These are phyloP conservation scores for Capitella teleta DNA, from an alignment of 1,140 invertebrate species.

Conservation along the genomic window DNA sequence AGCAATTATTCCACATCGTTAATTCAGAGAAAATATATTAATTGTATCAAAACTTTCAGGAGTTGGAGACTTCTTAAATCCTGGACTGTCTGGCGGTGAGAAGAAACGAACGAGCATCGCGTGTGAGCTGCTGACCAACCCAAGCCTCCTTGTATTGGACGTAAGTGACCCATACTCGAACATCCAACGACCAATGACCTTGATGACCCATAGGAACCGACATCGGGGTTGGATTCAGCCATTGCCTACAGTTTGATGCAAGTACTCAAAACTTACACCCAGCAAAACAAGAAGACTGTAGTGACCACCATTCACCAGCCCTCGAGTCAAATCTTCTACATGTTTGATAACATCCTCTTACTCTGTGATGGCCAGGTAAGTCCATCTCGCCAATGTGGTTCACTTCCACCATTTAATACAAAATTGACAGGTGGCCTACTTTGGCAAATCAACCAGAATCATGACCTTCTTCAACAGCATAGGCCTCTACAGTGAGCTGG, in stretches of 20 bases:
- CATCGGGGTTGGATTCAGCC: slow-evolving; percentile 72
- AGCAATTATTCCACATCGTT: too few relatives aligned
- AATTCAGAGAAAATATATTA: too few relatives aligned
- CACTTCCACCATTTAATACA: too few relatives aligned
- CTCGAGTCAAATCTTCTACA: slow-evolving; percentile 77
- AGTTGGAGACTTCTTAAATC: slow-evolving; percentile 65
- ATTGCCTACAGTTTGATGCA: slow-evolving; percentile 65
- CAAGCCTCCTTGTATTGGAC: slow-evolving; percentile 69
- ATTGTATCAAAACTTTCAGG: too few relatives aligned
- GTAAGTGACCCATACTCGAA: slow-evolving; percentile 45
- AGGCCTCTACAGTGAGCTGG: slow-evolving; percentile 60
- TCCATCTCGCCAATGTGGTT: background rate
- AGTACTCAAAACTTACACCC: slow-evolving; percentile 60
- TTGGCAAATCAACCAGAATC: slow-evolving; percentile 62
- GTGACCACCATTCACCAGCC: slow-evolving; percentile 76
- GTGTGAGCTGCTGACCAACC: slow-evolving; percentile 76
- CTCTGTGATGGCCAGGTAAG: slow-evolving; percentile 57
- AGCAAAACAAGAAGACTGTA: slow-evolving; percentile 64
- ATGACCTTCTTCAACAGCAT: slow-evolving; percentile 64
- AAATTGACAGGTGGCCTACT: slow-evolving; percentile 66
- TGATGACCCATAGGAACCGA: slow-evolving; percentile 83
- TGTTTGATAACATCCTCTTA: slow-evolving; percentile 70
- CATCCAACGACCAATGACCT: too few relatives aligned
- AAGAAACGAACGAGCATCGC: slow-evolving; percentile 79
- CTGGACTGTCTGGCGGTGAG: slow-evolving; percentile 73